Base-by-base conservation (phyloP, 2,797 vertebrate species). In the Sphaeramia orbicularis region DNA sequence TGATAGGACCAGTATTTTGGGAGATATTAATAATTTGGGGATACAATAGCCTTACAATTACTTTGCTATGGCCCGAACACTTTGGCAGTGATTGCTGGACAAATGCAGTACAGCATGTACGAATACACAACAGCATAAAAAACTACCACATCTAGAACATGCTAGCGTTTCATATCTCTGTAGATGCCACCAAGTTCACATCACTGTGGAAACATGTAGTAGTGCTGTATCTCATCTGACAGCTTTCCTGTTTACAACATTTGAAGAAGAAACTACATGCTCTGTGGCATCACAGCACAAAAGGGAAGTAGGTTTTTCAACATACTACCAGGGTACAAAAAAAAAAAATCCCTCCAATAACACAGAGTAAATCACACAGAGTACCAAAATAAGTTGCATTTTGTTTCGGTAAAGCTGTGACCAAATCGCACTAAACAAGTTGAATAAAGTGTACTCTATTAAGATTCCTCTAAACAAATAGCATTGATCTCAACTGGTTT, bases 201-300 rank as follows among this genome's bases (percentile, higher is more conserved):
- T 57, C 37, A 45, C 40, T 71, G 8, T 53, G 35, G 48, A 45
- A 76, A 65, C 27, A 4, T 12, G 11, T 6, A 55, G 32, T 12
- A 21, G 38, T 13, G 32, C 51, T 40, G 21, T 63, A 76, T 73
- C 67, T 85, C 56, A 49, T 44, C 47, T 13, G 42, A 41, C 68
- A 74, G 63, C 65, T 78, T 85, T 91, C 82, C 83, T 87, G 87
- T 86, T 89, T 78, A 78, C 82, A 76, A 73, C 49, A 61, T 86
- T 38, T 81, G 68, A 84, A 73, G 60, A 68, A 80, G 32, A 81
- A 76, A 79, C 6, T 10, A 65, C 7, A 54, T 80, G 77, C 69
- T 64, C 59, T 76, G 42, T 54, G 51, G 21, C 18, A 18, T 65
- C 43, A 45, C 30, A 55, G 32, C 35, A 72, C 49, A 67, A 65